A percentile compares a stretch with the other conserved stretches of the same genome.
Conservation (phyloP, 2,113 vertebrate species). For the Microcebus jonahi region DNA sequence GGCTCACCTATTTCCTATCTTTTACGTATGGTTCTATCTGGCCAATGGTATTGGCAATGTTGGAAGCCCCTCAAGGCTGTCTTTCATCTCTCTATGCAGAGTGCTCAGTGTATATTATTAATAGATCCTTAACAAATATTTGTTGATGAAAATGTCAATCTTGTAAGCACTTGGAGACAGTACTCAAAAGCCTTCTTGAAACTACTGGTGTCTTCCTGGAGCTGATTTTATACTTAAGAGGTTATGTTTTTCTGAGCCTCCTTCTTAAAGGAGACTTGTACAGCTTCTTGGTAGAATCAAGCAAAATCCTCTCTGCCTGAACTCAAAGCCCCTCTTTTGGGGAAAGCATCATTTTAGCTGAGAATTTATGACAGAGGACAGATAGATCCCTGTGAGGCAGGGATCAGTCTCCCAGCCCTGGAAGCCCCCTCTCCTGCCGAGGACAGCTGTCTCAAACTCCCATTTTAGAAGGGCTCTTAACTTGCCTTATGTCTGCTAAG, state of each 20-base stretch:
- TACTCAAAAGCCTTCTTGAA: slow-evolving; percentile 39
- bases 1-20: neutral
- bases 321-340: slow-evolving; percentile 38
- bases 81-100: neutral
- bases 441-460: neutral
- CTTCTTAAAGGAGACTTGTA: slow-evolving; percentile 47
- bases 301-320: slow-evolving; percentile 34
- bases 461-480: neutral
- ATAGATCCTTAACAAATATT: slow-evolving; percentile 35
- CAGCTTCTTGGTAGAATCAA: slow-evolving; percentile 54
- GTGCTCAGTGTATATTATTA: neutral
- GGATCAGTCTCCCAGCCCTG: neutral
- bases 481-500: neutral
- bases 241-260: slow-evolving; percentile 41
- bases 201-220: slow-evolving; percentile 45
- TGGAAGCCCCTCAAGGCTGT: neutral
- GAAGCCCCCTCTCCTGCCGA: neutral
- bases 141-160: slow-evolving; percentile 39
- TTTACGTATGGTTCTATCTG: slow-evolving; percentile 5
- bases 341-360: neutral
- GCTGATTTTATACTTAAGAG: slow-evolving; percentile 41
- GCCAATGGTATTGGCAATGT: neutral
- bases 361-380: neutral
- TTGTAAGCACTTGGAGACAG: neutral
- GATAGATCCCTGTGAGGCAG: neutral